Evolutionary conservation across 2,113 vertebrate species (phyloP).

Genomic region (Myotis brandtii): DNA sequence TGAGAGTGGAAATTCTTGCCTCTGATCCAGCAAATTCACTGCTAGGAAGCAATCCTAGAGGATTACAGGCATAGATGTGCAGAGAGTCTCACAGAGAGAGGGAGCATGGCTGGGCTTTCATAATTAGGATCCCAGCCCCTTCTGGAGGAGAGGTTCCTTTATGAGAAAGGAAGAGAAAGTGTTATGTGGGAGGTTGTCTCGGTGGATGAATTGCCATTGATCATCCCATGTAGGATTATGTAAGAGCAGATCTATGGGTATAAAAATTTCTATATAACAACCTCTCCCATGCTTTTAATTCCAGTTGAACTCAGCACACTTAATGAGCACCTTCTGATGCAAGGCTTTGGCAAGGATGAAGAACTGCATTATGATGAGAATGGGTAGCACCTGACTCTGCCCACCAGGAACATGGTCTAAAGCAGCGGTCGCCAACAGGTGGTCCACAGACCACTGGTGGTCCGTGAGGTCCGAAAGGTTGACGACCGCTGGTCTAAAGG

Average conservation of each 20-base stretch:
- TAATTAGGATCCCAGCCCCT: background rate
- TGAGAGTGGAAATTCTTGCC: background rate
- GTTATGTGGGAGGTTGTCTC: background rate
- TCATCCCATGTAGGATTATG: background rate
- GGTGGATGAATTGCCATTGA: background rate
- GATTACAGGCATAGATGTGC: background rate
- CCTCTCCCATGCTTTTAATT: constrained; percentile 14
- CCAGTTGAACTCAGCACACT: background rate
- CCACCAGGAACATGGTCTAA: background rate
- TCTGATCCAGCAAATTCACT: background rate
- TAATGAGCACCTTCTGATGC: background rate
- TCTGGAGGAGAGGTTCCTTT: background rate
- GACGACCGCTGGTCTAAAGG: background rate
- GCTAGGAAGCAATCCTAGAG: background rate
- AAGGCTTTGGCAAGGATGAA: background rate
- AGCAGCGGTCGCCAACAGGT: too few relatives aligned
- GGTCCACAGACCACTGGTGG: too few relatives aligned
- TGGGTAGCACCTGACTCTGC: background rate
- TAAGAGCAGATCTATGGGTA: background rate
- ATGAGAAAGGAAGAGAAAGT: background rate
- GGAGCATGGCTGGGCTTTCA: background rate
- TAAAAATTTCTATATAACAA: constrained; percentile 2
- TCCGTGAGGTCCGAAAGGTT: too few relatives aligned
- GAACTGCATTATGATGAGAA: background rate
- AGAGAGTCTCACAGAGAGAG: background rate